Evolutionary conservation across 2,797 vertebrate genomes (phyloP), one percentile per base, ranked within the genome.

Genomic region (Balearica regulorum): DNA sequence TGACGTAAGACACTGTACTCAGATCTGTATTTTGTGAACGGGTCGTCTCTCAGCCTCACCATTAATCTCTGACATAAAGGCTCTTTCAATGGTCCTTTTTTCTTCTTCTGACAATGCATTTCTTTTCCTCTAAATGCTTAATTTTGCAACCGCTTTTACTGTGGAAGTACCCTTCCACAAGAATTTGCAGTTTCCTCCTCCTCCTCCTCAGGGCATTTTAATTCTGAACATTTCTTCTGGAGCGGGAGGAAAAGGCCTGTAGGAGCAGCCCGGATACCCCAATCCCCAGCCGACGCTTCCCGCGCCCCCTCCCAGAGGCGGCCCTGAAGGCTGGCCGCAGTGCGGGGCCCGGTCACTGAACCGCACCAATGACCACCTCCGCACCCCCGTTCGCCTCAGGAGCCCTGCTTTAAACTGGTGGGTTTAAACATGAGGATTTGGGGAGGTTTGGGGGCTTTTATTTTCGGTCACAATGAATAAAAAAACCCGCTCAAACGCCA

Each of bases 311-410:
- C 3, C 35, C 51, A 5, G 3, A 0, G 5, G 8, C 33, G 5
- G 44, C 57, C 44, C 1, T 1, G n/a, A 14, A 2, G 16, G 26
- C 0, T 3, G 46, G 15, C n/a, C 6, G 21, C 58, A 3, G 39
- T 0, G 2, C 0, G 2, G 5, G 19, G 15, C 51, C 25, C 5
- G 16, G 37, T 4, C 37, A 1, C 10, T 4, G 43, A 22, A 22
- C 6, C 0, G 1, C 16, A 16, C 20, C 9, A 0, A 4, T 1
- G n/a, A 15, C 48, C 18, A 2, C 10, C 44, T 31, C 51, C 2
- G 11, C 25, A 19, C 2, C 5, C 22, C 3, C 15, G 51, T 43
- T 26, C 12, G 2, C 5, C 26, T 29, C 17, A 6, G 14, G 16
- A 35, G 15, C 19, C 16, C 10, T 8, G 46, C 48, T 25, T 9